Conservation (phyloP, 1,140 invertebrate genomes). For the Belonocnema kinseyi region DNA sequence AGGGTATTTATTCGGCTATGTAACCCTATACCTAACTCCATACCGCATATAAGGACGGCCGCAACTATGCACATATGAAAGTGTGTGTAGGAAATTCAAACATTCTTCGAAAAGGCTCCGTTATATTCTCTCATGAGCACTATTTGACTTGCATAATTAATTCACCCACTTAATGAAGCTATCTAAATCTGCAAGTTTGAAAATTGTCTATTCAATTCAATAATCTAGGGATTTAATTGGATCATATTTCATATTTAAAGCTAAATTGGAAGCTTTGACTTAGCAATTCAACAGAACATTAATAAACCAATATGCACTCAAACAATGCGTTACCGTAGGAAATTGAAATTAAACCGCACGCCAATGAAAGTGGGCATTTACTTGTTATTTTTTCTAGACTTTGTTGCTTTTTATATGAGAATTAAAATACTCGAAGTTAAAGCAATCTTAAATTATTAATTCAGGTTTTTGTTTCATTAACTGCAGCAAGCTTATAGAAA, state of each 20-base stretch:
- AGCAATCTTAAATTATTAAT: too few relatives aligned
- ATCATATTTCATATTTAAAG: background rate
- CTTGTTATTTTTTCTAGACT: too few relatives aligned
- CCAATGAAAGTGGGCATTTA: too few relatives aligned
- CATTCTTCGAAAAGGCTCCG: background rate
- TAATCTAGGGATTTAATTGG: slow-evolving; percentile 8
- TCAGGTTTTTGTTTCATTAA: too few relatives aligned
- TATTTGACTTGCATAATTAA: slow-evolving; percentile 7
- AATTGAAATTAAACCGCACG: background rate
- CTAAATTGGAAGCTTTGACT: background rate
- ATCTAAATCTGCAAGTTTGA: background rate
- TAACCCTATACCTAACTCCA: too few relatives aligned
- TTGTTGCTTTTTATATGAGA: too few relatives aligned
- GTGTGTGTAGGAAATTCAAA: background rate
- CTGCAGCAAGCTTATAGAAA: too few relatives aligned
- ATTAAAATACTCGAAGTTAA: too few relatives aligned
- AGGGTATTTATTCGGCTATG: too few relatives aligned
- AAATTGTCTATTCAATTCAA: slow-evolving; percentile 1
- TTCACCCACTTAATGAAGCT: background rate
- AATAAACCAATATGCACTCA: background rate
- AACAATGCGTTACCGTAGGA: background rate
- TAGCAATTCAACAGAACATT: background rate
- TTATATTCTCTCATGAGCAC: background rate
- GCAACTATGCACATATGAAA: background rate
- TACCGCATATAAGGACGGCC: too few relatives aligned